A percentile compares a stretch with the other conserved stretches of the same genome.
Conservation (phyloP, 2,888 invertebrate genomes). For the Aproaerema taeniolella region DNA sequence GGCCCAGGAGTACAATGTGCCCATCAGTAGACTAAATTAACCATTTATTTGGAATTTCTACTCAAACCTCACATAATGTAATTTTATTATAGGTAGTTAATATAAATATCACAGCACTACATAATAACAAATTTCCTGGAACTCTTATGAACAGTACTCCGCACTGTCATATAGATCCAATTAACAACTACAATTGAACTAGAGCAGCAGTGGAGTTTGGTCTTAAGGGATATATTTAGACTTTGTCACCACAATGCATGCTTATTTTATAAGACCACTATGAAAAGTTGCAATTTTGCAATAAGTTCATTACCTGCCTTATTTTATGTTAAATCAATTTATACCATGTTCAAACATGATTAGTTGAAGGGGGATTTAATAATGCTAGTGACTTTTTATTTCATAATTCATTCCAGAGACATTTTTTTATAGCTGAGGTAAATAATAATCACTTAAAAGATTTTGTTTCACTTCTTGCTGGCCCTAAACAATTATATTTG, state of each 20-base stretch:
- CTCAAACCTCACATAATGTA: slow-evolving; percentile 62
- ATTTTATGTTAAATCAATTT: background rate
- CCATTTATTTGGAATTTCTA: slow-evolving; percentile 45
- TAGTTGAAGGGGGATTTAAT: no score
- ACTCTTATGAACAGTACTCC: no score
- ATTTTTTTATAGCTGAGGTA: slow-evolving; percentile 32
- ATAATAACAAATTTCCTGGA: background rate
- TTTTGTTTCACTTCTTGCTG: slow-evolving; percentile 11
- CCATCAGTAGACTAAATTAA: slow-evolving; percentile 82
- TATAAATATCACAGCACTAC: slow-evolving; percentile 35
- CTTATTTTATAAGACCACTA: background rate
- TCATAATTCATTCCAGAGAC: slow-evolving; percentile 36
- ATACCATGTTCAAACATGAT: slow-evolving; percentile 11
- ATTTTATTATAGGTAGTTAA: slow-evolving; percentile 61
- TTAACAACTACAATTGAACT: background rate
- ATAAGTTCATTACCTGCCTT: background rate
- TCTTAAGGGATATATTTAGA: background rate
- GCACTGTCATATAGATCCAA: no score
- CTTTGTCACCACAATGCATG: no score
- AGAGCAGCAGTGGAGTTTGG: background rate
- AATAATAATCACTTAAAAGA: slow-evolving; percentile 26
- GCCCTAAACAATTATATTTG: slow-evolving; percentile 5
- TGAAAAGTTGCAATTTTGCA: no score
- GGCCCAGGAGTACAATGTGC: slow-evolving; percentile 86
- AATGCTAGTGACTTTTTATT: slow-evolving; percentile 17